Evolutionary conservation across 2,888 invertebrate species (phyloP).

Genomic region (Conus canariensis): DNA sequence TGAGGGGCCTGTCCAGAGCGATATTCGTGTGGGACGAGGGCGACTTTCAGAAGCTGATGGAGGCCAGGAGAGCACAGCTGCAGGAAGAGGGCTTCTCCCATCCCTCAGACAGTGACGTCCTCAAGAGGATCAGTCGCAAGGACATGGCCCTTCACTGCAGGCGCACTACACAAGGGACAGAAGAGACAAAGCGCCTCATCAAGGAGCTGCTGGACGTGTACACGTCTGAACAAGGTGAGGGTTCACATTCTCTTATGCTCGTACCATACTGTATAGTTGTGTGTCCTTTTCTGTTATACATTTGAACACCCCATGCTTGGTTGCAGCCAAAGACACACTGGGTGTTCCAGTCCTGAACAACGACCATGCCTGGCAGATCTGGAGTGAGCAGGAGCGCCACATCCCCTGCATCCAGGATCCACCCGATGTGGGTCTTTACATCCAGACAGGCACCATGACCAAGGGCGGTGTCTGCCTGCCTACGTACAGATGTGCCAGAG

Average conservation of each 20-base stretch:
- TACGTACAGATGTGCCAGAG: no score
- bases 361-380: slow-evolving; percentile 26
- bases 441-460: slow-evolving; percentile 45
- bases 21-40: slow-evolving; percentile 57
- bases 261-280: neutral
- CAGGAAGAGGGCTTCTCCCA: slow-evolving; percentile 12
- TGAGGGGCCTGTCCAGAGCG: slow-evolving; percentile 51
- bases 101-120: slow-evolving; percentile 50
- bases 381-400: slow-evolving; percentile 44
- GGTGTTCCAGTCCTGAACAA: slow-evolving; percentile 55
- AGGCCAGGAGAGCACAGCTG: slow-evolving; percentile 58
- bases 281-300: no score
- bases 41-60: slow-evolving; percentile 51
- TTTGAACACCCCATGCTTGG: no score
- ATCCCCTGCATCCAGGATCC: slow-evolving; percentile 44
- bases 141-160: slow-evolving; percentile 57
- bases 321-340: slow-evolving; percentile 37
- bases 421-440: slow-evolving; percentile 46
- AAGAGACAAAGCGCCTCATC: slow-evolving; percentile 48
- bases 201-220: slow-evolving; percentile 40
- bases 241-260: slow-evolving; percentile 49
- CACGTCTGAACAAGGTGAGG: slow-evolving; percentile 35
- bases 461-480: slow-evolving; percentile 51
- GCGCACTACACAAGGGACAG: slow-evolving; percentile 52
- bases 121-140: slow-evolving; percentile 38